Conservation (phyloP, 2,113 vertebrate species). For the Cyanistes caeruleus region DNA sequence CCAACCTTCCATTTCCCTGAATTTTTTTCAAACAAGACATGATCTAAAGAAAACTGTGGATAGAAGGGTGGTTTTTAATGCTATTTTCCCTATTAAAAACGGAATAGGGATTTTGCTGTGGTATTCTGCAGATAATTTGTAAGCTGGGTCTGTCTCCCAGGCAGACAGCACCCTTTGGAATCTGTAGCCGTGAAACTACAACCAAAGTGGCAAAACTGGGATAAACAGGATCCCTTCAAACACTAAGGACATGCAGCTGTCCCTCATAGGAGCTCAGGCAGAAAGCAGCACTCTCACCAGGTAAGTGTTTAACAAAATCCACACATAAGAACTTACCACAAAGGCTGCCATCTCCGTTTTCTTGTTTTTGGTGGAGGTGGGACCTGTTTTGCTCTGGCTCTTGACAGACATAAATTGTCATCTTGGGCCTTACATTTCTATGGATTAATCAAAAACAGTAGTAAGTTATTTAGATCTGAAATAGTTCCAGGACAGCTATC, state of each 20-base stretch:
- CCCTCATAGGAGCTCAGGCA: background rate
- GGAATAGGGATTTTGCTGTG: background rate
- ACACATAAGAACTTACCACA: slow-evolving; percentile 70
- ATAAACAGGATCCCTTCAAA: background rate
- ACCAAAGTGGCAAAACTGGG: background rate
- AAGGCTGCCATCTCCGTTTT: slow-evolving; percentile 69
- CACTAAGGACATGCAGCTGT: background rate
- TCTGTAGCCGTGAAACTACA: background rate
- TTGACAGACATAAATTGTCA: slow-evolving; percentile 93
- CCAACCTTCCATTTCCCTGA: fast-evolving
- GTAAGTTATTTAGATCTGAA: background rate
- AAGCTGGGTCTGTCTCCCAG: background rate
- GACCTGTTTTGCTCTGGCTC: slow-evolving; percentile 82
- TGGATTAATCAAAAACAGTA: background rate
- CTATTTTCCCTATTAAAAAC: background rate
- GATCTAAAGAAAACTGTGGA: background rate
- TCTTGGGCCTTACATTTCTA: slow-evolving; percentile 89
- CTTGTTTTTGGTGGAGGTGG: slow-evolving; percentile 74
- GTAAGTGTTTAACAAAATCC: background rate
- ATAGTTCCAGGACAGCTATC: background rate
- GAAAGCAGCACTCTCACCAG: background rate
- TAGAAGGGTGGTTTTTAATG: background rate
- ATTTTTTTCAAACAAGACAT: background rate
- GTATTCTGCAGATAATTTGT: background rate
- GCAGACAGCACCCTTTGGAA: background rate